Evolutionary conservation across 2,888 invertebrate species (phyloP), one percentile per base, ranked within the genome.

Genomic region (Noctuana brunneofusca): DNA sequence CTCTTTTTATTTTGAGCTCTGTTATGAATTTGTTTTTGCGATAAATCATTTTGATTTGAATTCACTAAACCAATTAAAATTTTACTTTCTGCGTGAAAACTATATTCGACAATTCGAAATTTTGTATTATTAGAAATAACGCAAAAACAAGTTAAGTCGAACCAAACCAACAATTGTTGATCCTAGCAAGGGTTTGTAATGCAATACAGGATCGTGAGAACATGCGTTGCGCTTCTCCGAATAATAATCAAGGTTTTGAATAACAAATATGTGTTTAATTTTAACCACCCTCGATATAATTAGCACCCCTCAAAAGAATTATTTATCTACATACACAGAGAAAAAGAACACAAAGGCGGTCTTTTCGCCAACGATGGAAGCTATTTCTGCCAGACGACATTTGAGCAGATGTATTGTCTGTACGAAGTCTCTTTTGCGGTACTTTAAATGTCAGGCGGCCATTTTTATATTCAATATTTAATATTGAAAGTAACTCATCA

Each of bases 151-250:
- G 46, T 46, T 1, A 8, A 22, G 54, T 46, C 53, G 14, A 55
- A 55, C 12, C 11, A 24, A 38, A 49, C 24, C 35, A 32, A 35
- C 64, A 59, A 66, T 65, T 65, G 66, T 68, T 55, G 62, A 67
- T 68, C 63, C 64, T 55, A n/a, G n/a, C n/a, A 77, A 76, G 53
- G 53, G 62, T 66, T 64, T 68, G 64, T 66, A 65, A 66, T 65
- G 66, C 69, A 65, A 66, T 64, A 24, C 48, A 48, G 48, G 58
- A 65, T 65, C 41, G 27, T 54, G 46, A 27, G 46, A 48, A 49
- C 75, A 86, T 84, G 86, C 86, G 83, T 87, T 84, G 83, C 83
- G 86, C 87, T 89, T 88, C 78, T 86, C 84, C 82, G 81, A 87
- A 89, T 62, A 63, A 63, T 89, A 89, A 89, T 89, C 89, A 87